Evolutionary conservation across 2,797 vertebrate genomes (phyloP), one percentile per base, ranked within the genome.

Genomic region (Gymnodraco acuticeps): DNA sequence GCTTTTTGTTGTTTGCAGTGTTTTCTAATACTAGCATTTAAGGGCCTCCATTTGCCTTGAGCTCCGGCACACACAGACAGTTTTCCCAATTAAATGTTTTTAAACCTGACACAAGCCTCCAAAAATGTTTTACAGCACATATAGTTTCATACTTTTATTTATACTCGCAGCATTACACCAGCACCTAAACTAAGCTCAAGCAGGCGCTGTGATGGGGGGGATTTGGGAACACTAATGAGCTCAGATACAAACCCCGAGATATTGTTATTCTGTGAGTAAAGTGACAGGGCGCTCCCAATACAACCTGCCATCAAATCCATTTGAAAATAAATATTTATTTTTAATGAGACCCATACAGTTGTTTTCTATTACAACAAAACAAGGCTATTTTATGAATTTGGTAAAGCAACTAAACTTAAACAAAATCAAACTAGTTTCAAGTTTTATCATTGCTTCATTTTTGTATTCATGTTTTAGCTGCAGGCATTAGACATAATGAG

Each of bases 41-140:
- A 82, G 48, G 33, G 15, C 54, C 52, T 56, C 60, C 77, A 81
- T 89, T 87, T 91, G 87, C 68, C 68, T 23, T 51, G 63, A 78
- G 80, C 75, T 81, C 52, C 70, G 62, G 73, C 54, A 71, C 77
- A 64, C 67, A 69, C 16, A 70, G 23, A 38, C 45, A 19, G 15
- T 15, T 14, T 19, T 54, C 7, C 31, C 42, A 68, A 64, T 64
- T 64, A n/a, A 58, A 20, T 33, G 9, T 55, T 23, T 69, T 69
- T 31, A 42, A 67, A 74, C 50, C 56, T 58, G 55, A 59, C 31
- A 16, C 17, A 19, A 14, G 20, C 23, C 42, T 52, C 55, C 15
- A 62, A 61, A 67, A 66, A 13, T 11, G 58, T 52, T 53, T 27
- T 46, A 46, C 5, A 67, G 41, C 51, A 48, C 17, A 27, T 10